Evolutionary conservation across 92 coral and sea anemone genomes (phyloP).

Genomic region (Palythoa grandiflora): DNA sequence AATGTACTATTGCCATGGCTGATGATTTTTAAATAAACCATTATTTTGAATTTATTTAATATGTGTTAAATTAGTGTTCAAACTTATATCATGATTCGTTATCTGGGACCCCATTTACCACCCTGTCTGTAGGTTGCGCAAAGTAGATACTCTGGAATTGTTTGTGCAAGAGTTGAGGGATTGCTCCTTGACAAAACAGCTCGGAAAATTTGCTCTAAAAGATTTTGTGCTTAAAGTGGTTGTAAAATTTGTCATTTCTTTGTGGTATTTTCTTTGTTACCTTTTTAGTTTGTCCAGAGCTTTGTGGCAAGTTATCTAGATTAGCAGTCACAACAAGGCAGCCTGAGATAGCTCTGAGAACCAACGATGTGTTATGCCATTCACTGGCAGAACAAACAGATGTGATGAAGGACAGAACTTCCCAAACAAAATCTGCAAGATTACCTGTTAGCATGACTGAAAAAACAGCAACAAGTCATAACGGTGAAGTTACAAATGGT

Average conservation of each 20-base stretch:
- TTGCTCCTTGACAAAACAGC: too few species aligned
- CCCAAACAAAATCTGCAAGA: constrained; percentile 41
- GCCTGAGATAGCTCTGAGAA: constrained; percentile 62
- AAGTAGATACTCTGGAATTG: too few species aligned
- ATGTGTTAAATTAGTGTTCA: too few species aligned
- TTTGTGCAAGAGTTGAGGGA: too few species aligned
- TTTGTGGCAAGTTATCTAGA: constrained; percentile 54
- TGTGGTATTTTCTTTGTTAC: background rate
- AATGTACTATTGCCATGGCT: too few species aligned
- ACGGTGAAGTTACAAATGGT: background rate
- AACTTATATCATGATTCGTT: too few species aligned
- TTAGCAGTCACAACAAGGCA: constrained; percentile 62
- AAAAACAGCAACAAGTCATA: constrained; percentile 6
- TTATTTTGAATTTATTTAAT: too few species aligned
- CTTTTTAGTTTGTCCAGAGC: constrained; percentile 53
- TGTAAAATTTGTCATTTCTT: background rate
- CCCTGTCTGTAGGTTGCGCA: too few species aligned
- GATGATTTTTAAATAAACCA: too few species aligned
- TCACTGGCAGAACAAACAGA: constrained; percentile 69
- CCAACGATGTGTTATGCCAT: constrained; percentile 67
- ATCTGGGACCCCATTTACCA: too few species aligned
- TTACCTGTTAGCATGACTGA: constrained; percentile 52
- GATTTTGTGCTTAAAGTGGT: background rate
- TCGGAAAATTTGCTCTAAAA: too few species aligned
- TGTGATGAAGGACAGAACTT: constrained; percentile 72